Conservation (phyloP, 2,113 vertebrate species). For the Sigmodon hispidus region DNA sequence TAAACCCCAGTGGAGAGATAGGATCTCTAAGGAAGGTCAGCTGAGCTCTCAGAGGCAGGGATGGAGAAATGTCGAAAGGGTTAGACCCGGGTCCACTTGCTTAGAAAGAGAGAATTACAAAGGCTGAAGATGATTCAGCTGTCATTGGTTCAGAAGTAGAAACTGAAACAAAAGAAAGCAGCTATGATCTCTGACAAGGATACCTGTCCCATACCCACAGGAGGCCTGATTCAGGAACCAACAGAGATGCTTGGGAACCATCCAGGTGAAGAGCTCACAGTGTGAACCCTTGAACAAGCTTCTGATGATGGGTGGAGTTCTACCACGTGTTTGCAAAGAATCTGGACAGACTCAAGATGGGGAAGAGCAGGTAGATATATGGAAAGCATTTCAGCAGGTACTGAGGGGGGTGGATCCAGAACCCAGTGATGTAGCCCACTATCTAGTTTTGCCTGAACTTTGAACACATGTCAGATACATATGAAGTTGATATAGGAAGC, state of each 20-base stretch:
- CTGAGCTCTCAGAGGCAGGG: neutral
- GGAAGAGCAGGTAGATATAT: neutral
- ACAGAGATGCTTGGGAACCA: neutral
- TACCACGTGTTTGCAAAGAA: neutral
- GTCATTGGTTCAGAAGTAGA: neutral
- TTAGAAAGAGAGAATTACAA: neutral
- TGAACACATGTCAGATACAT: neutral
- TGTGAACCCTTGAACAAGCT: neutral
- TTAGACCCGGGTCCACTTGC: neutral
- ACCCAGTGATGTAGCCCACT: no score
- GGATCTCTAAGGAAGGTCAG: neutral
- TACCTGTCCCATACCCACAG: neutral
- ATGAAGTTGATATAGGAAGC: neutral
- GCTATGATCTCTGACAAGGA: neutral
- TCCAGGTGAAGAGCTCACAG: neutral
- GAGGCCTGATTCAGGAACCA: neutral
- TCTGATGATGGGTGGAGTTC: neutral
- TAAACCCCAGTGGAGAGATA: neutral
- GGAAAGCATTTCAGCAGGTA: neutral
- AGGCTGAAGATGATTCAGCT: neutral
- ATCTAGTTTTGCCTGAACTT: neutral
- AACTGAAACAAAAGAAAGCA: neutral
- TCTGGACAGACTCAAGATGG: neutral
- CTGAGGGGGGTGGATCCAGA: neutral
- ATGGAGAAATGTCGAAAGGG: neutral